Evolutionary conservation across 2,888 invertebrate species (phyloP), one percentile per base, ranked within the genome.

Genomic region (Microplitis manilae): DNA sequence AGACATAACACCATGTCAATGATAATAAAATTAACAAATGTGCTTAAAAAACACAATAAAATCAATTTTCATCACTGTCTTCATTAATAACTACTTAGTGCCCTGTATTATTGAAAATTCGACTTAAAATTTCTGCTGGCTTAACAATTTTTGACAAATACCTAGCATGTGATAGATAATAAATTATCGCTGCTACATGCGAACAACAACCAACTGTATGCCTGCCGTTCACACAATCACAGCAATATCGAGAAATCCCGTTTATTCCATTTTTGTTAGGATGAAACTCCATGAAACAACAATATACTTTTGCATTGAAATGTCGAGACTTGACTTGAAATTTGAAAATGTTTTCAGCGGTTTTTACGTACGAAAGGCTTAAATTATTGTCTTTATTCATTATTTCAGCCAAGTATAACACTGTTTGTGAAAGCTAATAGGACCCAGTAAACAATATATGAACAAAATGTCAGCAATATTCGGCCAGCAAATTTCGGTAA

Each of bases 401-500:
- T 78, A 82, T 78, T 78, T 81, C 82, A 7, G 82, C 80, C 13
- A 82, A 79, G 61, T 83, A 82, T 6, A 75, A 81, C 13, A 84
- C 75, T 15, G 81, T 78, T 76, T 82, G 80, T 2, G 77, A 77
- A 13, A 82, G 65, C 50, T 77, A 68, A 62, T 73, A 77, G 0
- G 73, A 62, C 13, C 77, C 77, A 5, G 61, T 74, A 38, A 64
- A 69, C 9, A 69, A 60, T 41, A 77, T 40, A 41, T 65, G 6
- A 7, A 69, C 17, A 17, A 17, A 17, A 17, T 17, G 17, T 17
- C 17, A 17, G 17, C 17, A 17, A 17, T 17, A 17, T 17, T 17
- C 17, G 17, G 17, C 17, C 17, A 17, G 17, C 17, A 17, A 17
- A 17, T 17, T 17, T 17, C 17, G 17, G 17, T 17, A 17, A 17